Conservation (phyloP, 2,113 vertebrate genomes). For the Brachyhypopomus occidentalis region DNA sequence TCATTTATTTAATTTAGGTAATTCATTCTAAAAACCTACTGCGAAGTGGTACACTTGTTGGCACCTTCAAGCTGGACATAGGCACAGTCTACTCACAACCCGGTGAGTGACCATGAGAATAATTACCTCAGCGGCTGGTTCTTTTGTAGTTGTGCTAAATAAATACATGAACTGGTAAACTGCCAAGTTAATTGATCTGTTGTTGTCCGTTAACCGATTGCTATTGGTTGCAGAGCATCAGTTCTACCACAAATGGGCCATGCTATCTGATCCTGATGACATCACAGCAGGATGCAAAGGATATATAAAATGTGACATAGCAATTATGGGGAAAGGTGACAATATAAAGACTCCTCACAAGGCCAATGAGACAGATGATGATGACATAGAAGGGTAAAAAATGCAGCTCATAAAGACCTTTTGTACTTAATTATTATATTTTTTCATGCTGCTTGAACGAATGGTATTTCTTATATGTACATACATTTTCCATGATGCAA, state of each 20-base stretch:
- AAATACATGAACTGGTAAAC: background rate
- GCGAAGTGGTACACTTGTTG: conserved; percentile 92
- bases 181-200: background rate
- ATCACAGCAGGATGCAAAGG: conserved; percentile 91
- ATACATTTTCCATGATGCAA: background rate
- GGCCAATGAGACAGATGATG: conserved; percentile 87
- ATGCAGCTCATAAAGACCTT: background rate
- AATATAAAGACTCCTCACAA: conserved; percentile 96
- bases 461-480: background rate
- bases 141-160: background rate
- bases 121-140: background rate
- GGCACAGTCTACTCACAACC: conserved; percentile 91
- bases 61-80: conserved; percentile 93
- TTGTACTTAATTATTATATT: background rate
- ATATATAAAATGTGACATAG: conserved; percentile 91
- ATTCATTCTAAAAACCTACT: conserved; percentile 98
- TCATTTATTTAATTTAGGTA: conserved; percentile 73
- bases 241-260: conserved; percentile 97
- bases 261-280: conserved; percentile 91
- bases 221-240: conserved; percentile 83
- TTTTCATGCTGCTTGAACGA: background rate
- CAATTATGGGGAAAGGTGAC: conserved; percentile 94
- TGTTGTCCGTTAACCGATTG: background rate
- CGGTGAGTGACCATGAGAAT: conserved; percentile 68
- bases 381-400: conserved; percentile 91